Evolutionary conservation across 2,888 invertebrate species (phyloP).

Genomic region (Acrocyrtus sp.): DNA sequence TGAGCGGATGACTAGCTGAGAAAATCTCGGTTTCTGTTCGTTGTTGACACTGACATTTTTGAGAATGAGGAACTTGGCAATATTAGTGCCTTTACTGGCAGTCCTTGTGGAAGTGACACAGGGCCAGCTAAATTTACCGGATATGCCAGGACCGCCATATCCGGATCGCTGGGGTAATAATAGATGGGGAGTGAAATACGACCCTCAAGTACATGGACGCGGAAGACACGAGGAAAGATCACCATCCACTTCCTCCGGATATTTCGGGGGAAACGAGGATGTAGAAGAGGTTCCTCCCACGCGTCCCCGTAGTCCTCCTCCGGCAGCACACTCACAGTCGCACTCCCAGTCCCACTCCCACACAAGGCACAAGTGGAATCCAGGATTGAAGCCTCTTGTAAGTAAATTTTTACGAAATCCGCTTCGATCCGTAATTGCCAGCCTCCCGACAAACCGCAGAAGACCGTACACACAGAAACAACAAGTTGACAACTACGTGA

Average conservation of each 20-base stretch:
- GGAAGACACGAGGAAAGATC: slow-evolving; percentile 15
- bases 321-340: too few species aligned
- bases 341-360: too few species aligned
- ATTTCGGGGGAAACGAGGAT: background rate
- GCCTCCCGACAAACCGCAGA: slow-evolving; percentile 38
- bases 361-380: slow-evolving; percentile 20
- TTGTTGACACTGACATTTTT: too few species aligned
- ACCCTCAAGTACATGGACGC: slow-evolving; percentile 31
- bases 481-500: slow-evolving; percentile 33
- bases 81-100: background rate
- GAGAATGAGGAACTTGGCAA: background rate
- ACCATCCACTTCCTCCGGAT: slow-evolving; percentile 11
- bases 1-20: too few species aligned
- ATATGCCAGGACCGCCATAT: slow-evolving; percentile 43
- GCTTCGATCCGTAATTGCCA: background rate
- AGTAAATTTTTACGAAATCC: slow-evolving; percentile 26
- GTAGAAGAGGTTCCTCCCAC: background rate
- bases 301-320: background rate
- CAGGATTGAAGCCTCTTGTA: slow-evolving; percentile 40
- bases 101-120: slow-evolving; percentile 5
- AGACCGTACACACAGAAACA: slow-evolving; percentile 13
- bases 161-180: slow-evolving; percentile 35
- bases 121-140: slow-evolving; percentile 36
- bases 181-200: slow-evolving; percentile 46
- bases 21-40: too few species aligned